Evolutionary conservation across 2,888 invertebrate species (phyloP).

Genomic region (Petrolisthes manimaculis): DNA sequence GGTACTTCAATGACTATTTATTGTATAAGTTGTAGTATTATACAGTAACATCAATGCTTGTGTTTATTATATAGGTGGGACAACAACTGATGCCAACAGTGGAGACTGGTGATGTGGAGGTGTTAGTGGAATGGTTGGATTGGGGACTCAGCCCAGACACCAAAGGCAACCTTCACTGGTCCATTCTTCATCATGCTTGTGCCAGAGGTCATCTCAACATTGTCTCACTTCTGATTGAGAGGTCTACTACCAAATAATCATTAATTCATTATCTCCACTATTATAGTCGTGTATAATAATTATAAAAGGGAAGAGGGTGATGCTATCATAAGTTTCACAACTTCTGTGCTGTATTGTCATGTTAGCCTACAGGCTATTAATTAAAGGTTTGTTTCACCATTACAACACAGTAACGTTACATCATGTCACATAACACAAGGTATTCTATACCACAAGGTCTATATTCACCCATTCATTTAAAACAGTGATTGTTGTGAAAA

Average conservation of each 20-base stretch:
- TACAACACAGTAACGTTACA: no score
- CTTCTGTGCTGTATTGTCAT: no score
- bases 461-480: no score
- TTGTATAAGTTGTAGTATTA: background rate
- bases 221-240: slow-evolving; percentile 53
- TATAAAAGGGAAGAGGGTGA: no score
- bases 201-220: slow-evolving; percentile 64
- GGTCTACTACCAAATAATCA: slow-evolving; percentile 10
- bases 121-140: slow-evolving; percentile 60
- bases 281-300: no score
- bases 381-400: no score
- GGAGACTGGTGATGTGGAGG: slow-evolving; percentile 57
- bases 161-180: slow-evolving; percentile 61
- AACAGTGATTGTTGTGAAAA: no score
- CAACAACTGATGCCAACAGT: slow-evolving; percentile 64
- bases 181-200: slow-evolving; percentile 56
- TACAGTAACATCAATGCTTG: background rate
- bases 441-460: no score
- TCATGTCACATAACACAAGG: no score
- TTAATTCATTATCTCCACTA: no score
- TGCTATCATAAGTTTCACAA: no score
- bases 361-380: no score
- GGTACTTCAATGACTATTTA: background rate
- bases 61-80: slow-evolving; percentile 43
- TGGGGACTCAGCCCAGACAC: slow-evolving; percentile 63